These are phyloP conservation scores for Petromus typicus DNA, from an alignment of 2,113 vertebrate species.

Conservation along the genomic window DNA sequence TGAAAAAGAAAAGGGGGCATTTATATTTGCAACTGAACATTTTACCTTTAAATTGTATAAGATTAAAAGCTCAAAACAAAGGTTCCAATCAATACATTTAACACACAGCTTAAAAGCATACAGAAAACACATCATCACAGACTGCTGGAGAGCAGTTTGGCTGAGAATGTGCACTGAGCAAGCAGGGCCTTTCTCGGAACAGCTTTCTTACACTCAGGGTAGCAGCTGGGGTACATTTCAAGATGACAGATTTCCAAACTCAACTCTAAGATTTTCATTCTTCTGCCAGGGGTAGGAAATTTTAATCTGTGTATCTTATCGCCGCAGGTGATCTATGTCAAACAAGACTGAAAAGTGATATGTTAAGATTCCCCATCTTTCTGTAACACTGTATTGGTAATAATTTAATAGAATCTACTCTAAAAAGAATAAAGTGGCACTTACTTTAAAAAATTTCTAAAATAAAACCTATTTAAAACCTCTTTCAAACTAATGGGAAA, in stretches of 20 bases:
- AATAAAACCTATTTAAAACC: background rate
- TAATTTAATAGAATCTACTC: background rate
- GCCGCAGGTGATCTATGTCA: background rate
- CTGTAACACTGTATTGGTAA: background rate
- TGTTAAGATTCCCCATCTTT: no score
- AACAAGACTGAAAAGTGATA: background rate
- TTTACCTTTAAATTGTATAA: background rate
- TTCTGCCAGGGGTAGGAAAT: background rate
- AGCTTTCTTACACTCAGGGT: background rate
- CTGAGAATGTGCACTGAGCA: background rate
- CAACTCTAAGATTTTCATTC: background rate
- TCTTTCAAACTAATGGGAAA: background rate
- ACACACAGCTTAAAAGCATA: background rate
- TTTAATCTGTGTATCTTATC: background rate
- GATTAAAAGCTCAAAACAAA: background rate
- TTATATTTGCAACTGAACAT: background rate
- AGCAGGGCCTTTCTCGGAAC: background rate
- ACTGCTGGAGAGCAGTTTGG: background rate
- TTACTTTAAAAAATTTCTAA: background rate
- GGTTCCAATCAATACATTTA: background rate
- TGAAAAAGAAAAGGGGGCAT: background rate
- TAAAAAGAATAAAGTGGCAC: background rate
- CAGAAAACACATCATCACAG: background rate
- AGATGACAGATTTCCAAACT: background rate
- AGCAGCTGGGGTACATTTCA: background rate